These are phyloP conservation scores for Hucho hucho DNA, from an alignment of 2,113 vertebrate species.

Conservation along the genomic window DNA sequence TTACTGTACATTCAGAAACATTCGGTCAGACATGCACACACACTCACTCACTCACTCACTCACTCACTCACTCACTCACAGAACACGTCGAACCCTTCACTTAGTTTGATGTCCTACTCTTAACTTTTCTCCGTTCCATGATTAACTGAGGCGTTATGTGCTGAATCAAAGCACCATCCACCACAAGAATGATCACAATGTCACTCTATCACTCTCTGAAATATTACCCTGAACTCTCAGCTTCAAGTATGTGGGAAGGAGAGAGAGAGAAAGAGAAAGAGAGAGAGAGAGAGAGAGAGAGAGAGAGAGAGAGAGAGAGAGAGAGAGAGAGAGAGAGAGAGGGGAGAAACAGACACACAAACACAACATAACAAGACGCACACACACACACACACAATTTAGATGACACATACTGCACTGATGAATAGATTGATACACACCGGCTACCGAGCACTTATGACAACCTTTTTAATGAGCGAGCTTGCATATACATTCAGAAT, in stretches of 20 bases:
- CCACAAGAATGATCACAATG: neutral
- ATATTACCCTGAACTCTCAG: neutral
- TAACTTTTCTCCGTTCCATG: neutral
- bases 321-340: too few relatives aligned
- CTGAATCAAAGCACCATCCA: neutral
- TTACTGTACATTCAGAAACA: too few relatives aligned
- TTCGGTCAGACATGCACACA: too few relatives aligned
- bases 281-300: too few relatives aligned
- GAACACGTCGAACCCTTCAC: too few relatives aligned
- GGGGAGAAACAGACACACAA: too few relatives aligned
- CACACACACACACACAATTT: neutral
- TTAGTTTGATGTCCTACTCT: neutral
- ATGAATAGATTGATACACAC: neutral
- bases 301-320: too few relatives aligned
- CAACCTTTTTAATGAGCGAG: constrained; percentile 63
- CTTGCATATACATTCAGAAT: constrained; percentile 50
- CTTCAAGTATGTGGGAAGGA: neutral
- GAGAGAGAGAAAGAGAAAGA: too few relatives aligned
- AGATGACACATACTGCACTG: too few relatives aligned
- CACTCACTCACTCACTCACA: too few relatives aligned
- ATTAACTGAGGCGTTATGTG: neutral
- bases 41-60: too few relatives aligned
- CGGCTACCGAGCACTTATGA: neutral
- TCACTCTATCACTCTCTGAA: neutral
- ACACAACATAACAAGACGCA: neutral